Base-by-base conservation (phyloP, 92 coral and sea anemone species). In the Heteractis magnifica region DNA sequence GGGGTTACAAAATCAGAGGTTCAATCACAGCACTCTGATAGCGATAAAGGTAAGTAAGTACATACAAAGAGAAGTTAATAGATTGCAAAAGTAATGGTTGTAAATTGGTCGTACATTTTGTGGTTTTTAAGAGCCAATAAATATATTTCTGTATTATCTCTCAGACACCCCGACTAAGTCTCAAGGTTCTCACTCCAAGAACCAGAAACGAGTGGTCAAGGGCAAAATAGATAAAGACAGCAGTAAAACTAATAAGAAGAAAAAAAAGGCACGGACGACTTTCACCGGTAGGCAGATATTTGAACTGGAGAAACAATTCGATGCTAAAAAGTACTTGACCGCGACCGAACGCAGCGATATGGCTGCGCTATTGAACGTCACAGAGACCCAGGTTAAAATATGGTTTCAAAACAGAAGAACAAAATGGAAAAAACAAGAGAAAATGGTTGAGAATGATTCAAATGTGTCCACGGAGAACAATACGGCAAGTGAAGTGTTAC, bases 341-440 rank as follows among this genome's bases (percentile, higher is more conserved):
- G 98, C 99, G 1, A 51, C 90, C n/a, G 95, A 97, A 84, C 90
- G 99, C 65, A 90, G 98, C 74, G 98, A 94, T 41, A 87, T 97
- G 97, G 98, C 99, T 50, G 87, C 94, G 15, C 56, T 97, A 53
- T 84, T 97, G 53, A 97, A 94, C 86, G 99, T 97, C 52, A 97
- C 99, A n/a, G 99, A 97, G 79, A 94, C 95, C 15, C 99, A 97
- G 62, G 99, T 97, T 56, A 97, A 97, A 90, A 97, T 97, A 79
- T 97, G 99, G 99, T 97, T 97, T 84, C 99, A 97, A 84, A 97
- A 97, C 82, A 90, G 99, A 56, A 88, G 99, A 62, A 97, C 99
- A 23, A 97, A 97, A 83, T 97, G 98, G 94, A 97, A 97, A 85
- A 97, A 97, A 62, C 97, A 90, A 75, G 98, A 94, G 88, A 94